Conservation (phyloP, 2,888 invertebrate species). For the Drosophila ustulata region DNA sequence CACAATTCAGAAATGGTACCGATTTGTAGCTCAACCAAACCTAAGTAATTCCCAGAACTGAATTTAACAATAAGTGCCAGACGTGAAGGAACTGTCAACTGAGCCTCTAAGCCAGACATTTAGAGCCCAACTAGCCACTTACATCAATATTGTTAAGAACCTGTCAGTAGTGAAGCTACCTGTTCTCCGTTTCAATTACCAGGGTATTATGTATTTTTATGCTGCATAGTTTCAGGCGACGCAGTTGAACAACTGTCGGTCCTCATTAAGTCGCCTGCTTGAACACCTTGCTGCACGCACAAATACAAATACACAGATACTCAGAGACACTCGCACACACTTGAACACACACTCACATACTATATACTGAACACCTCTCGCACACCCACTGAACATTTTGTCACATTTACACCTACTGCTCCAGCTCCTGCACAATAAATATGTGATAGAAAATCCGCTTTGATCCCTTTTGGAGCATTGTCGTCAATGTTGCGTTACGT, state of each 20-base stretch:
- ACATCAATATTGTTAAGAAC: not conserved
- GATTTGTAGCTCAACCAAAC: too few relatives aligned
- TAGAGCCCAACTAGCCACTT: not conserved
- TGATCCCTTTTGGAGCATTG: slow-evolving; percentile 69
- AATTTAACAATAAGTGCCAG: not conserved
- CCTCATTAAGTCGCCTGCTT: slow-evolving; percentile 70
- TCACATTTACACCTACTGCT: slow-evolving; percentile 72
- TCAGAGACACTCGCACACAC: slow-evolving; percentile 11
- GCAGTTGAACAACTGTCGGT: slow-evolving; percentile 49
- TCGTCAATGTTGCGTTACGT: slow-evolving; percentile 78
- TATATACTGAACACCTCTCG: not conserved
- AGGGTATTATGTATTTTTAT: slow-evolving; percentile 47
- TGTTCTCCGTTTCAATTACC: not conserved
- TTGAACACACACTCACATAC: slow-evolving; percentile 21
- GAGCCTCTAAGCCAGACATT: not conserved
- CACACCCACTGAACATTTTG: slow-evolving; percentile 51
- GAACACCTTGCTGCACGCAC: slow-evolving; percentile 62
- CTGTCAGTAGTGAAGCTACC: not conserved
- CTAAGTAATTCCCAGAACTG: not conserved
- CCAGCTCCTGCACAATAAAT: slow-evolving; percentile 50
- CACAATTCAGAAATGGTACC: too few relatives aligned
- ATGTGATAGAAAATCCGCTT: slow-evolving; percentile 70
- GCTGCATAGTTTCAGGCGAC: slow-evolving; percentile 54
- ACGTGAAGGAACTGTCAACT: not conserved
- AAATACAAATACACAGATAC: not conserved